phyloP scores from a whole-genome alignment of 2,797 vertebrate species.

The Hylomyscus alleni region DNA sequence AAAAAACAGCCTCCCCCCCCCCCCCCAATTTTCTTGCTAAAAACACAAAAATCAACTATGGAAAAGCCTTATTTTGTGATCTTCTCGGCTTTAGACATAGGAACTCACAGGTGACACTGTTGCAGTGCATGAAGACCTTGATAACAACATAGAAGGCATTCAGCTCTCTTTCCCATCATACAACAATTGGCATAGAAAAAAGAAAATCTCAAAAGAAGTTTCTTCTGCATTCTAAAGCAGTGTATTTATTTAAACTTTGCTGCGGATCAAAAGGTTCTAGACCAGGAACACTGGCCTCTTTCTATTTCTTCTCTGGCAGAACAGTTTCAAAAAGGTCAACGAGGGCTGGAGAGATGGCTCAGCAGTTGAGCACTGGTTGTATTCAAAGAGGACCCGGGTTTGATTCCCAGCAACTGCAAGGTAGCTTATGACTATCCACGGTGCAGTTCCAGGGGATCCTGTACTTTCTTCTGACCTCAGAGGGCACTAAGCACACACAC shows the following conservation, averaged over 20 bases:
- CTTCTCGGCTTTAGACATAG: background rate
- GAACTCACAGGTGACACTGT: background rate
- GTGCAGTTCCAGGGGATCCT: background rate
- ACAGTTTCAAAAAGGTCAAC: background rate
- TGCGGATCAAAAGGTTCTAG: background rate
- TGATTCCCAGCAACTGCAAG: background rate
- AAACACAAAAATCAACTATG: background rate
- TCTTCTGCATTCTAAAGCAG: conserved; percentile 70
- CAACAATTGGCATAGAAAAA: background rate
- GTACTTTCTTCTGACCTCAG: background rate
- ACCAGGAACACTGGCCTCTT: conserved; percentile 48
- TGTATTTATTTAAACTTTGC: conserved; percentile 37
- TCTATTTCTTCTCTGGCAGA: conserved; percentile 44
- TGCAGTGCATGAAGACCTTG: background rate
- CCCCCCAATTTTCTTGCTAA: background rate
- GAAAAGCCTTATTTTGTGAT: background rate
- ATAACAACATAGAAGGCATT: background rate
- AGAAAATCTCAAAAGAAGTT: background rate
- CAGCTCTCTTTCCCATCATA: background rate
- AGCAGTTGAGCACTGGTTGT: too few relatives aligned
- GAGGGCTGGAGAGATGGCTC: background rate
- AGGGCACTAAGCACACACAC: background rate
- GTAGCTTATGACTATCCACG: background rate
- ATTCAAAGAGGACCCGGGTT: background rate
- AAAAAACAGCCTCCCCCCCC: background rate